Evolutionary conservation across 2,797 vertebrate species (phyloP), one percentile per base, ranked within the genome.

Genomic region (Enteromius paludinosus): DNA sequence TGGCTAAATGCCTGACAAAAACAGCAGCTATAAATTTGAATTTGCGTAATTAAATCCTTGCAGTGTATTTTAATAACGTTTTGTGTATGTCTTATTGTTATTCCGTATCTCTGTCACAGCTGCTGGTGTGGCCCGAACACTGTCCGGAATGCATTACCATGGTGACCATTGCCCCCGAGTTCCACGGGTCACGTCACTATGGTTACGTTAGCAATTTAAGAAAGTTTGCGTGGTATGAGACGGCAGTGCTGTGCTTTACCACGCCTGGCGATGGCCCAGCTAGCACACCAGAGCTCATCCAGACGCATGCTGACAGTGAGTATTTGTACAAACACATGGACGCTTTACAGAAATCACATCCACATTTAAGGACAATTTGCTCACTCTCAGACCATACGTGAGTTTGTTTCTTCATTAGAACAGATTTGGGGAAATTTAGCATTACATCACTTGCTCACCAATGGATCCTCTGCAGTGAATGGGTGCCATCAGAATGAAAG

Each of bases 231-330:
- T 87, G 93, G 73, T 99, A 99, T 90, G 95, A 95, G 6, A 93
- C 96, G 0, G 96, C 96, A 0, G 95, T 95, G 35, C 95, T 99
- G 75, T 99, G 97, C 81, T 99, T 98, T 90, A 99, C 98, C 47
- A 99, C 98, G 0, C 98, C 98, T 0, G 97, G 98, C 0, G 96
- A 98, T 0, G 98, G 98, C 7, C 97, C 98, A 0, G 93, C 92
- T 0, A 98, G 97, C 86, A 3, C 90, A 0, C 95, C 97, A 0
- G 93, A 93, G 85, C 95, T 97, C 20, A 78, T 98, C 83, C 88
- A 93, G 91, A 99, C 97, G 0, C 95, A 96, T 0, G 96, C 97
- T 76, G 97, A 98, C 92, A 95, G 97, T 99, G 91, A 96, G 97
- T 96, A 83, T 30, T 23, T 54, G 70, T 28, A 54, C 25, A 43